A percentile compares a stretch with the other conserved stretches of the same genome.
These are phyloP conservation scores for Mactromeris polynyma DNA, from an alignment of 2,888 invertebrate species.

Conservation along the genomic window DNA sequence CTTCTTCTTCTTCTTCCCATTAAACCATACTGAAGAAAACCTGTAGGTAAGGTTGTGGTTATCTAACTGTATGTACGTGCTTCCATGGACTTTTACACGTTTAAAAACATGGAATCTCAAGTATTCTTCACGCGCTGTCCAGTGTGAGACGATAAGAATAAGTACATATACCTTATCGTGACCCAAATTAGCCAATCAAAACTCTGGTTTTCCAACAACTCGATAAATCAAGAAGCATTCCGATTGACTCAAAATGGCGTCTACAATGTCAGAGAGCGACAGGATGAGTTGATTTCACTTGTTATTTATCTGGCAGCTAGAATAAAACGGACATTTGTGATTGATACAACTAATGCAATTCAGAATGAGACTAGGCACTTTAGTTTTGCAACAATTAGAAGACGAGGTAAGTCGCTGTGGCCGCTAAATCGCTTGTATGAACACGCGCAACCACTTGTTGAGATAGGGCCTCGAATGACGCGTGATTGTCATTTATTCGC, in stretches of 20 bases:
- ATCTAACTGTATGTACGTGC: no score
- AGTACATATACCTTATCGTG: background rate
- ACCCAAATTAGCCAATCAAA: background rate
- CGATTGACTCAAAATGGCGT: slow-evolving; percentile 59
- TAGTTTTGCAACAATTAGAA: slow-evolving; percentile 80
- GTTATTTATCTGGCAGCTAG: background rate
- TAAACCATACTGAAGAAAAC: no score
- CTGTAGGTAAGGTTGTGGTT: no score
- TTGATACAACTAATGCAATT: slow-evolving; percentile 56
- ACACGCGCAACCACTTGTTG: slow-evolving; percentile 23
- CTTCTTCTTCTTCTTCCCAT: no score
- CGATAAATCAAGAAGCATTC: background rate
- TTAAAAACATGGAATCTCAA: no score
- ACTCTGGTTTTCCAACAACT: background rate
- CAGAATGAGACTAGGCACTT: slow-evolving; percentile 80
- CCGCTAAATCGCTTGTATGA: background rate
- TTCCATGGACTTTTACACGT: no score
- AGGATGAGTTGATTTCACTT: slow-evolving; percentile 33
- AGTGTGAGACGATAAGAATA: background rate
- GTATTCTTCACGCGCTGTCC: no score
- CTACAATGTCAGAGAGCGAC: slow-evolving; percentile 54
- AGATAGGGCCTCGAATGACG: background rate
- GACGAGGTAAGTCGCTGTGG: slow-evolving; percentile 75
- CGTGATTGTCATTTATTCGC: background rate
- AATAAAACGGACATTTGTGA: background rate